Base-by-base conservation (phyloP, 92 coral and sea anemone species). In the Zoanthus gigantus region DNA sequence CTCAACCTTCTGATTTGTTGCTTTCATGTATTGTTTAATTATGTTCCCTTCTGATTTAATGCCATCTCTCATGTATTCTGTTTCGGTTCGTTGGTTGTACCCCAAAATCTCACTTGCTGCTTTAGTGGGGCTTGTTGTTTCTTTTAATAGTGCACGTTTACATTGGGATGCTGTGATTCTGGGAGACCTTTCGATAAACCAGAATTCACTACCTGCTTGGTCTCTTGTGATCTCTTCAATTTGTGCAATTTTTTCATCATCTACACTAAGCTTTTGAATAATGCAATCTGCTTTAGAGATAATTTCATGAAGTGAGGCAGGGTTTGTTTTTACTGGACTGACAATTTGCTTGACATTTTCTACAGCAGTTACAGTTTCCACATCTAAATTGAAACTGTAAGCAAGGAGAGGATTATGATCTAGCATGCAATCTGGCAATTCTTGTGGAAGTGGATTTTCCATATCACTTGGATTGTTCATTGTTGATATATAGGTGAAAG, bases 11-110 rank as follows among this genome's bases (percentile, higher is more conserved):
- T 83, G 77, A 29, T 86, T 81, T 18, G 86, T 88, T 12, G 37
- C 48, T 72, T 79, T 89, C 31, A 73, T 71, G 58, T 89, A 92
- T 68, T 83, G 78, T 31, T 77, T 54, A 56, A 92, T 89, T 46
- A 78, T 85, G 57, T 83, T 65, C 67, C 69, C 60, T 92, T 84
- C 94, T 71, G 87, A 84, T 48, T 78, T 68, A 34, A 85, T 69
- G 46, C 90, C 88, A 88, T 88, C 92, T 34, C 83, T 89, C 92
- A 92, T 89, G 77, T 84, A 75, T 29, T 83, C 72, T 28, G 92
- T 77, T 72, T 79, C 76, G 58, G 31, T 71, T 57, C 10, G 58
- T 67, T 65, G 76, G 76, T 86, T 86, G 82, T 86, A 90, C 48
- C 78, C 74, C 46, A 85, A 87, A 65, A 90, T 90, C 66, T 90